Conservation (phyloP, 2,888 invertebrate species). For the Megalurothrips usitatus region DNA sequence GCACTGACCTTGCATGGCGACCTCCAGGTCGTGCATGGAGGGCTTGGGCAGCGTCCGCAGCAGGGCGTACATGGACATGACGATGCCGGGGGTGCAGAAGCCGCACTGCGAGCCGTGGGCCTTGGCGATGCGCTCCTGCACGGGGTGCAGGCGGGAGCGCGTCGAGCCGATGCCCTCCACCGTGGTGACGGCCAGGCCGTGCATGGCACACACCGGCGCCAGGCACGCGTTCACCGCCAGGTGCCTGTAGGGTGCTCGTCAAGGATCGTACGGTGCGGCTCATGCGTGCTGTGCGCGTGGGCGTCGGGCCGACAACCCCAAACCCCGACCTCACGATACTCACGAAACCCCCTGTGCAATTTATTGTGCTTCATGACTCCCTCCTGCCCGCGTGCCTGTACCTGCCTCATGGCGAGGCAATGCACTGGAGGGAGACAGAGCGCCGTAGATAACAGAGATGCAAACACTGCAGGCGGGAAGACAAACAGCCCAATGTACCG, state of each 20-base stretch:
- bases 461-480: too few species aligned
- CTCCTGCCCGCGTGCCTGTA: too few species aligned
- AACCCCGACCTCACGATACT: too few species aligned
- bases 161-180: constrained; percentile 89
- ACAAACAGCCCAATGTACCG: too few species aligned
- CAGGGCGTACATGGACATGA: constrained; percentile 94
- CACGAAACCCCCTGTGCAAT: too few species aligned
- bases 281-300: too few species aligned
- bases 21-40: constrained; percentile 69
- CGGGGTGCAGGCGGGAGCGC: constrained; percentile 71
- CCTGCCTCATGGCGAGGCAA: too few species aligned
- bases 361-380: too few species aligned
- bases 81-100: constrained; percentile 92
- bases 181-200: constrained; percentile 85
- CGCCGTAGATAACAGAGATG: too few species aligned
- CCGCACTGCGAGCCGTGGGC: constrained; percentile 94
- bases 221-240: constrained; percentile 85
- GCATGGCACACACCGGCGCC: constrained; percentile 78
- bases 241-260: constrained; percentile 53
- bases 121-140: constrained; percentile 82
- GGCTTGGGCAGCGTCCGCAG: constrained; percentile 69
- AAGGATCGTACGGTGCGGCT: constrained; percentile 28
- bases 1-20: constrained; percentile 68
- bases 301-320: too few species aligned
- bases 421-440: too few species aligned